These are phyloP conservation scores for Meriones unguiculatus DNA, from an alignment of 2,113 vertebrate species.

Conservation along the genomic window DNA sequence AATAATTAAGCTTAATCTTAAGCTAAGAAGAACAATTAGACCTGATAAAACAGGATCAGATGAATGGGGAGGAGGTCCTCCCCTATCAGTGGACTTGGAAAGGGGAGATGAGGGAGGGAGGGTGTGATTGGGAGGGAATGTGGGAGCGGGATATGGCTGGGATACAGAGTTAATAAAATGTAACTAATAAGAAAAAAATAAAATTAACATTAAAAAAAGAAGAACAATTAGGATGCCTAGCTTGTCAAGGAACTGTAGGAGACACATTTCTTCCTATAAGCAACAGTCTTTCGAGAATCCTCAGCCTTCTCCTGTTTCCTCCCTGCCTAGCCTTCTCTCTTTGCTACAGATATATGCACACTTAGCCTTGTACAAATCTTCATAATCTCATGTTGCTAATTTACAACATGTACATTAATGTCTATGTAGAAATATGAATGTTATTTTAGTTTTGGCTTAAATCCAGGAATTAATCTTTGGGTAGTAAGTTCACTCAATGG, in stretches of 20 bases:
- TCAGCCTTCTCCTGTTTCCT: background rate
- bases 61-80: too few relatives aligned
- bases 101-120: too few relatives aligned
- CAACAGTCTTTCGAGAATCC: background rate
- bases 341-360: background rate
- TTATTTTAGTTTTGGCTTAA: constrained; percentile 24
- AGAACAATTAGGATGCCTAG: constrained; percentile 58
- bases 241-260: background rate
- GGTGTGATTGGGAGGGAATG: too few relatives aligned
- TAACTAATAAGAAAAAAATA: too few relatives aligned
- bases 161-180: too few relatives aligned
- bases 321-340: background rate
- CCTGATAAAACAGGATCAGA: too few relatives aligned
- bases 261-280: constrained; percentile 38
- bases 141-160: too few relatives aligned
- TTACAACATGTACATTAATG: background rate
- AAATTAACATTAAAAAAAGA: too few relatives aligned
- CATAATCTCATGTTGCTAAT: background rate
- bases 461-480: background rate
- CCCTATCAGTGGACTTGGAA: too few relatives aligned
- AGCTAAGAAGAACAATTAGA: constrained; percentile 61
- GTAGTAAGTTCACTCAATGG: constrained; percentile 16
- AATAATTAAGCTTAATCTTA: constrained; percentile 10
- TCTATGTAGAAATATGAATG: constrained; percentile 24
- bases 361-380: background rate